phyloP scores from a whole-genome alignment of 1,140 invertebrate genomes.

The Drosophila grimshawi region DNA sequence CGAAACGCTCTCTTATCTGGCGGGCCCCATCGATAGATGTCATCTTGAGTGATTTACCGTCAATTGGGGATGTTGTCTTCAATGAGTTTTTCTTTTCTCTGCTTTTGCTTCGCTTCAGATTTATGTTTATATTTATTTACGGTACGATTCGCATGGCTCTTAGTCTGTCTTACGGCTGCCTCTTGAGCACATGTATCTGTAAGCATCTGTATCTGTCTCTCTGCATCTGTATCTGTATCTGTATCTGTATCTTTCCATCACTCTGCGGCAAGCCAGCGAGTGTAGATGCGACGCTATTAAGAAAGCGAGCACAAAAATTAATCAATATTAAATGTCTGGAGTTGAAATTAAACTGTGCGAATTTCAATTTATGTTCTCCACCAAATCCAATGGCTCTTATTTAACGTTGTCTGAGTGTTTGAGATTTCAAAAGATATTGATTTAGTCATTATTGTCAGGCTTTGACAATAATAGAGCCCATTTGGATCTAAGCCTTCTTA shows the following conservation, averaged over 20 bases:
- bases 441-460: conserved; percentile 1
- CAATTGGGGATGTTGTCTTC: conserved; percentile 82
- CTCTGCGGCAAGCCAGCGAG: conserved; percentile 12
- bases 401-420: conserved; percentile 13
- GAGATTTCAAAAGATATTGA: conserved; percentile 15
- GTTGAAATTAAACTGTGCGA: conserved; percentile 59
- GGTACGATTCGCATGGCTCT: conserved; percentile 53
- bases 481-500: too few species aligned
- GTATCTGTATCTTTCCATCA: conserved; percentile 34
- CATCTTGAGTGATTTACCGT: conserved; percentile 84
- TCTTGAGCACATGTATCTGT: conserved; percentile 32
- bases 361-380: conserved; percentile 51
- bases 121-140: conserved; percentile 80
- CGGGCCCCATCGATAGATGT: conserved; percentile 79
- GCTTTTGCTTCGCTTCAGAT: conserved; percentile 48
- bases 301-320: conserved; percentile 54
- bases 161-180: conserved; percentile 21
- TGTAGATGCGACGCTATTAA: conserved; percentile 57
- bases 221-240: conserved; percentile 44
- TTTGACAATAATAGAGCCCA: too few species aligned
- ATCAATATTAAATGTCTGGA: conserved; percentile 71
- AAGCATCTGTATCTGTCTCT: conserved; percentile 39
- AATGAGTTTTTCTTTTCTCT: conserved; percentile 60
- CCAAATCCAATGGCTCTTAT: conserved; percentile 34
- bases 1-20: conserved; percentile 74